phyloP scores from a whole-genome alignment of 2,113 vertebrate genomes.

The Excalfactoria chinensis region DNA sequence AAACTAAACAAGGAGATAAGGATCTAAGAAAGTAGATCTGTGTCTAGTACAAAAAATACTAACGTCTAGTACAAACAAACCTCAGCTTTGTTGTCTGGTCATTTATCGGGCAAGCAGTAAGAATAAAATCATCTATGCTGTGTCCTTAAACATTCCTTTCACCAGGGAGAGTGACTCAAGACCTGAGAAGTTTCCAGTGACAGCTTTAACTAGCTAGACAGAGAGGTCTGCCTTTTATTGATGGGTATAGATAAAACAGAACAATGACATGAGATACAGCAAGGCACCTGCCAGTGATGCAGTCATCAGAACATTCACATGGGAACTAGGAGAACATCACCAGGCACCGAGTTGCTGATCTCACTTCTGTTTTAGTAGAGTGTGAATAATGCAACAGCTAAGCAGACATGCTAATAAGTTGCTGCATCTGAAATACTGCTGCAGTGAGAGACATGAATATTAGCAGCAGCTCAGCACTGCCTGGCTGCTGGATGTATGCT shows the following conservation, averaged over 20 bases:
- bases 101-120: background rate
- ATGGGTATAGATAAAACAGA: background rate
- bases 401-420: background rate
- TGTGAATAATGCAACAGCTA: background rate
- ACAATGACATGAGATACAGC: background rate
- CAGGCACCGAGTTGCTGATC: fast-evolving
- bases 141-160: background rate
- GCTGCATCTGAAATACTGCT: background rate
- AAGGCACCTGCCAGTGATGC: background rate
- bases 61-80: background rate
- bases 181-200: background rate
- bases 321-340: background rate
- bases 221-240: background rate
- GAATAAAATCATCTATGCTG: background rate
- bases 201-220: background rate
- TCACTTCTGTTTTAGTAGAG: background rate
- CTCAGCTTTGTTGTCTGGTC: background rate
- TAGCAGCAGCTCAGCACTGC: background rate
- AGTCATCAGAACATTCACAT: background rate
- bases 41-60: too few relatives aligned
- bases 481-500: background rate
- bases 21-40: background rate
- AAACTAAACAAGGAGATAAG: background rate
- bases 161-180: background rate
- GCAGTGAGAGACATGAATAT: background rate